A percentile compares a stretch with the other conserved stretches of the same genome.
These are phyloP conservation scores for Camelus bactrianus DNA, from an alignment of 2,113 vertebrate genomes.

Conservation along the genomic window DNA sequence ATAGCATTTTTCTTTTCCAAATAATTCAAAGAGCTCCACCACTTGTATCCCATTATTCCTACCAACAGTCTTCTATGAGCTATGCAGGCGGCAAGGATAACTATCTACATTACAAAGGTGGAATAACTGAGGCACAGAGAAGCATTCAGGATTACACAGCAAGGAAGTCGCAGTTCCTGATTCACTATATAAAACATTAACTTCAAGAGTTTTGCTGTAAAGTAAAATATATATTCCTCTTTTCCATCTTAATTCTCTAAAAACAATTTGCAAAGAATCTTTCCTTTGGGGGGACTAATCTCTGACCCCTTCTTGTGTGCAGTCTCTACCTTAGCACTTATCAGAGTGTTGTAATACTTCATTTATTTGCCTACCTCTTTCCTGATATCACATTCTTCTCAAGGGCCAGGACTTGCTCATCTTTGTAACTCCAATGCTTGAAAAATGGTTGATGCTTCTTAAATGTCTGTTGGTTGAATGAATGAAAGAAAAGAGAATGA, in stretches of 20 bases:
- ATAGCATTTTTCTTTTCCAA: slow-evolving; percentile 53
- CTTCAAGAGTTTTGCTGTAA: not conserved
- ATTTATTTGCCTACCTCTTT: not conserved
- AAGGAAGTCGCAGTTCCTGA: not conserved
- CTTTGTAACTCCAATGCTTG: slow-evolving; percentile 17
- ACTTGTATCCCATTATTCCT: slow-evolving; percentile 43
- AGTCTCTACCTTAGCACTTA: not conserved
- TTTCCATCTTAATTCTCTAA: slow-evolving; percentile 24
- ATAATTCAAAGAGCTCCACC: slow-evolving; percentile 59
- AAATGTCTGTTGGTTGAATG: slow-evolving; percentile 47
- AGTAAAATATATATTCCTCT: not conserved
- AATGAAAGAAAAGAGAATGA: slow-evolving; percentile 37
- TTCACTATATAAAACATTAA: not conserved
- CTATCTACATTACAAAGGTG: not conserved
- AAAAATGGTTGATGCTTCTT: not conserved
- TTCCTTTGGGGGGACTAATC: not conserved
- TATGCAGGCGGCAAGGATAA: not conserved
- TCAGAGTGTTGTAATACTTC: not conserved
- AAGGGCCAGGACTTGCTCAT: not conserved
- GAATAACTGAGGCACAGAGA: slow-evolving; percentile 43
- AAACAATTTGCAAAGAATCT: not conserved
- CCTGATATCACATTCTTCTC: not conserved
- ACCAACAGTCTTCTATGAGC: not conserved
- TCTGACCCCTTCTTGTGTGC: not conserved
- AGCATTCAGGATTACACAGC: not conserved